Evolutionary conservation across 2,888 invertebrate species (phyloP).

Genomic region (Acrocyrtus sp.): DNA sequence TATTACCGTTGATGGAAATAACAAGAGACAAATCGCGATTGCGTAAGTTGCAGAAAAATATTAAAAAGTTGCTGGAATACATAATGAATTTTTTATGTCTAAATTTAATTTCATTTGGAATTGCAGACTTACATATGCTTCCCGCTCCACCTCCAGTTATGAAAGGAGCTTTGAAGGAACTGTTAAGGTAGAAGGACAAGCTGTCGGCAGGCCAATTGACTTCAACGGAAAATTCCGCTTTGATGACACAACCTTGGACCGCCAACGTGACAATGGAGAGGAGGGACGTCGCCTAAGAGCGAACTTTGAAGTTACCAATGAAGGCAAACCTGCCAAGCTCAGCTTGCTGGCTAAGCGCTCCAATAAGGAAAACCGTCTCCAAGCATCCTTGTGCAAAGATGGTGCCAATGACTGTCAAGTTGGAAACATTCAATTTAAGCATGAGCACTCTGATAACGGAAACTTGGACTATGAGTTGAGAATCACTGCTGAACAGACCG

Average conservation of each 20-base stretch:
- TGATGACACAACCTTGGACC: conserved; percentile 49
- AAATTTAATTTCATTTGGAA: not conserved
- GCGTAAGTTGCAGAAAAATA: conserved; percentile 50
- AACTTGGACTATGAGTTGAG: conserved; percentile 49
- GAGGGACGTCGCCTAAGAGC: conserved; percentile 57
- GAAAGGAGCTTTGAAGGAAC: conserved; percentile 52
- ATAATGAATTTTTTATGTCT: not conserved
- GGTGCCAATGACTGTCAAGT: conserved; percentile 44
- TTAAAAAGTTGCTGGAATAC: too few species aligned
- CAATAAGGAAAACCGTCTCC: conserved; percentile 56
- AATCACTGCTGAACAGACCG: conserved; percentile 19
- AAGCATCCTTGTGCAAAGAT: conserved; percentile 53
- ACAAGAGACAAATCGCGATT: conserved; percentile 43
- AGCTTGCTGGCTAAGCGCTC: conserved; percentile 54
- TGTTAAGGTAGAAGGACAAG: conserved; percentile 39
- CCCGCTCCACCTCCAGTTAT: conserved; percentile 40
- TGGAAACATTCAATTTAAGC: conserved; percentile 45
- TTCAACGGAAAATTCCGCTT: conserved; percentile 59
- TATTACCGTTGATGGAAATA: conserved; percentile 52
- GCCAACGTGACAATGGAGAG: conserved; percentile 57
- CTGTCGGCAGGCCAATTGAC: conserved; percentile 12
- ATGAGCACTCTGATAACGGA: conserved; percentile 41
- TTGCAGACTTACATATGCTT: conserved; percentile 20
- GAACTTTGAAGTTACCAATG: conserved; percentile 26
- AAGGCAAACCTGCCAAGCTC: conserved; percentile 50